Evolutionary conservation across 2,888 invertebrate genomes (phyloP).

Genomic region (Leptura quadrifasciata): DNA sequence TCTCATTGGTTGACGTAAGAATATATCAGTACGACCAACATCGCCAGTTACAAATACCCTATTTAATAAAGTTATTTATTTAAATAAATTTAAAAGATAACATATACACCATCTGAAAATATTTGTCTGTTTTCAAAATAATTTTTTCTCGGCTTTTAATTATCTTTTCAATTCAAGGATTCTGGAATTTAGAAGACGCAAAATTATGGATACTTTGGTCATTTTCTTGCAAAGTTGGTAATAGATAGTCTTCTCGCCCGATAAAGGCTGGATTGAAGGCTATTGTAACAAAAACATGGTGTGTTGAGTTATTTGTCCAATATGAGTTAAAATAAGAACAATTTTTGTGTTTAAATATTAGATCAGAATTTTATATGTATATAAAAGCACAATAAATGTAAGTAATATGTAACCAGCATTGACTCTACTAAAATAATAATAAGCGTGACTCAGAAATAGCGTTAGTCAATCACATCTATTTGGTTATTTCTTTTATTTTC

Average conservation of each 20-base stretch:
- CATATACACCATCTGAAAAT: not conserved
- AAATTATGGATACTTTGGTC: not conserved
- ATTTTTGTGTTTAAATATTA: not conserved
- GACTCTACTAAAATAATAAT: not conserved
- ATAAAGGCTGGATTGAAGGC: slow-evolving; percentile 29
- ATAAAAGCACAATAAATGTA: slow-evolving; percentile 42
- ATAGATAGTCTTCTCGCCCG: slow-evolving; percentile 13
- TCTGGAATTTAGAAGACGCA: not conserved
- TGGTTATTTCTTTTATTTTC: slow-evolving; percentile 10
- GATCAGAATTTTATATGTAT: slow-evolving; percentile 26
- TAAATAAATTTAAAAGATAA: slow-evolving; percentile 32
- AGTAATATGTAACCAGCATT: not conserved
- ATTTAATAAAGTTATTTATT: slow-evolving; percentile 6
- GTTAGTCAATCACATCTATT: slow-evolving; percentile 11
- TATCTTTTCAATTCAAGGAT: not conserved
- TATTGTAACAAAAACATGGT: slow-evolving; percentile 47
- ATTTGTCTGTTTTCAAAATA: not conserved
- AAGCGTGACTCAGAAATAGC: not conserved
- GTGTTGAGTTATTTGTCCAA: slow-evolving; percentile 15
- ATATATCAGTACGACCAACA: slow-evolving; percentile 62
- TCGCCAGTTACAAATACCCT: slow-evolving; percentile 27
- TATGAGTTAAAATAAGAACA: not conserved
- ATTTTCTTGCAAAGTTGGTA: slow-evolving; percentile 19
- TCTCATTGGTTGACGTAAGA: slow-evolving; percentile 70
- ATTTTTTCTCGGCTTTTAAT: not conserved